Percentiles rank a stretch among this genome's conserved stretches.
These are phyloP conservation scores for Dendroctonus valens DNA, from an alignment of 1,140 invertebrate genomes.

Conservation along the genomic window DNA sequence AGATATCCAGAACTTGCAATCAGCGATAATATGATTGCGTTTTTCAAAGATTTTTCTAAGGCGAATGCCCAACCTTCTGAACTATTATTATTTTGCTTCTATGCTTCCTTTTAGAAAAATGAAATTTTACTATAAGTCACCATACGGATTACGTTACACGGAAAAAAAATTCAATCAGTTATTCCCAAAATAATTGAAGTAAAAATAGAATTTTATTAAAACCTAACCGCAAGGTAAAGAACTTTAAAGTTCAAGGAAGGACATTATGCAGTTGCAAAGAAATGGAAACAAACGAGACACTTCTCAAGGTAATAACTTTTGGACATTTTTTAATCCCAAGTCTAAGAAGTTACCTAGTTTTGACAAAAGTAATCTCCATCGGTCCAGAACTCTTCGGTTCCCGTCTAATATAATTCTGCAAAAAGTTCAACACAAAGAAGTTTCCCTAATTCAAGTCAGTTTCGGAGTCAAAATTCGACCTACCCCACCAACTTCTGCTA, in stretches of 20 bases:
- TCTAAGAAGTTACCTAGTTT: constrained; percentile 22
- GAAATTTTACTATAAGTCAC: no score
- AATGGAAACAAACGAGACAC: constrained; percentile 23
- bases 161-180: no score
- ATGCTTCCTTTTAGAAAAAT: no score
- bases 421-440: constrained; percentile 36
- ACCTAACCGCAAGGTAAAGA: constrained; percentile 5
- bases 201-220: no score
- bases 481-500: constrained; percentile 44
- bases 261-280: constrained; percentile 19
- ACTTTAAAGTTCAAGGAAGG: constrained; percentile 9
- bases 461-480: constrained; percentile 41
- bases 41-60: no score
- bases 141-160: no score
- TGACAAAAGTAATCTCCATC: constrained; percentile 31
- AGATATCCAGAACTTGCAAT: no score
- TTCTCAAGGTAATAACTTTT: constrained; percentile 23
- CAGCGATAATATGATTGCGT: no score
- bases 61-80: no score
- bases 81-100: no score
- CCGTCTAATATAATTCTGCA: constrained; percentile 22
- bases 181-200: neutral
- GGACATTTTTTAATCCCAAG: constrained; percentile 28
- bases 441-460: constrained; percentile 45
- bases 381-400: constrained; percentile 20